These are phyloP conservation scores for Micoletzkya japonica DNA, from an alignment of 2,888 invertebrate genomes.

Conservation along the genomic window DNA sequence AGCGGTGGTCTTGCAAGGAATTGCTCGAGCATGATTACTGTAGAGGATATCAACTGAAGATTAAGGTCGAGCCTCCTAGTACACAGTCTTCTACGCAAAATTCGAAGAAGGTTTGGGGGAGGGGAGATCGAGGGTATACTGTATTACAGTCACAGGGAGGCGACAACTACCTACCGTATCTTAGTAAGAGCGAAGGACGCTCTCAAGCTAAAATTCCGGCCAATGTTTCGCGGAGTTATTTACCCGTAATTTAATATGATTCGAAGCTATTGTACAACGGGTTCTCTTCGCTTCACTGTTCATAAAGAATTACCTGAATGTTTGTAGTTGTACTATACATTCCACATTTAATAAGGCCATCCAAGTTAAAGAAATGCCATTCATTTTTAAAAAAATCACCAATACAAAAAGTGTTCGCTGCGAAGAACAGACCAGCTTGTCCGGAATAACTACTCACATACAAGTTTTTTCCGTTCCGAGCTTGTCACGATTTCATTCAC, in stretches of 20 bases:
- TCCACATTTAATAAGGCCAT: too few species aligned
- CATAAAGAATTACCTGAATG: too few species aligned
- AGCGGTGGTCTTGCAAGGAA: conserved; percentile 88
- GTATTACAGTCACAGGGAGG: neutral
- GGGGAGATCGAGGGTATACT: neutral
- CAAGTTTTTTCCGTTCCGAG: too few species aligned
- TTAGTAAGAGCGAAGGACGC: neutral
- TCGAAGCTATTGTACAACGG: too few species aligned
- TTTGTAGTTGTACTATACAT: too few species aligned
- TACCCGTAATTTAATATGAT: conserved; percentile 26
- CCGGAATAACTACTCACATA: too few species aligned
- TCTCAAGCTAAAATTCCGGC: conserved; percentile 4
- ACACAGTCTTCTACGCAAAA: neutral
- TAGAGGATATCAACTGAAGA: conserved; percentile 23
- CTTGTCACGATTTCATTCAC: too few species aligned
- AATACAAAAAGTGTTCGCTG: too few species aligned
- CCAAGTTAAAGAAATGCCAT: too few species aligned
- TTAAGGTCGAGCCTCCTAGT: conserved; percentile 2
- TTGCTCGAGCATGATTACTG: conserved; percentile 84
- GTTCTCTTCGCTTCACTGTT: too few species aligned
- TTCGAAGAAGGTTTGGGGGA: neutral
- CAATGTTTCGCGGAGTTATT: conserved; percentile 17
- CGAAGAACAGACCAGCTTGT: too few species aligned
- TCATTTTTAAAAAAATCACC: too few species aligned
- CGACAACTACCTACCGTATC: conserved; percentile 16